Evolutionary conservation across 2,888 invertebrate genomes (phyloP), one percentile per base, ranked within the genome.

Genomic region (Sinhomidia bicolor): DNA sequence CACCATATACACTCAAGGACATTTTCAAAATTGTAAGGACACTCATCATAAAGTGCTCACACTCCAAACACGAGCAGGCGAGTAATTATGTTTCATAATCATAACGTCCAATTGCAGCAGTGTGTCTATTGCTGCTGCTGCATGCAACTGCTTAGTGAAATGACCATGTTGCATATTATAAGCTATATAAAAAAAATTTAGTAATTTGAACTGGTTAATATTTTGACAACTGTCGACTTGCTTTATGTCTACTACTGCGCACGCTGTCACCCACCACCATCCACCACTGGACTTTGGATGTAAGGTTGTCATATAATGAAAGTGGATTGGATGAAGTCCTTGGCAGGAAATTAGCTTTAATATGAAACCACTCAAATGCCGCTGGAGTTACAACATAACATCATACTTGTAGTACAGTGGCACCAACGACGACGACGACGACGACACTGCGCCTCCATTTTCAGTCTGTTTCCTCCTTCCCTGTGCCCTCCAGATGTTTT

Each of bases 321-420:
- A 12, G 6, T 62, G 44, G 51, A 74, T 26, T 74, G 26, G 74
- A 74, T 74, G 47, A 47, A 74, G 51, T 74, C 74, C 74, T 74
- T 74, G 74, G 29, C 17, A 26, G 47, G 44, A 74, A 47, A 51
- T 47, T 74, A 74, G n/a, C n/a, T n/a, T n/a, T n/a, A 26, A 26
- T 51, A 74, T 74, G 74, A 74, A 74, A 51, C 74, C 74, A 29
- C 14, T 23, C 23, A 74, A 74, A 57, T 20, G 20, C 20, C 1
- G 1, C 57, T 6, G 10, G 1, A 10, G 10, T 12, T 60, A 4
- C n/a, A n/a, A n/a, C n/a, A n/a, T n/a, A n/a, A n/a, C n/a, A n/a
- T n/a, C n/a, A n/a, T n/a, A n/a, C 32, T 32, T 65, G 32, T 65
- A n/a, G 14, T 26, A 23, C 4, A 17, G 17, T 54, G 17, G 60